Base-by-base conservation (phyloP, 2,113 vertebrate species). In the Heterocephalus glaber region DNA sequence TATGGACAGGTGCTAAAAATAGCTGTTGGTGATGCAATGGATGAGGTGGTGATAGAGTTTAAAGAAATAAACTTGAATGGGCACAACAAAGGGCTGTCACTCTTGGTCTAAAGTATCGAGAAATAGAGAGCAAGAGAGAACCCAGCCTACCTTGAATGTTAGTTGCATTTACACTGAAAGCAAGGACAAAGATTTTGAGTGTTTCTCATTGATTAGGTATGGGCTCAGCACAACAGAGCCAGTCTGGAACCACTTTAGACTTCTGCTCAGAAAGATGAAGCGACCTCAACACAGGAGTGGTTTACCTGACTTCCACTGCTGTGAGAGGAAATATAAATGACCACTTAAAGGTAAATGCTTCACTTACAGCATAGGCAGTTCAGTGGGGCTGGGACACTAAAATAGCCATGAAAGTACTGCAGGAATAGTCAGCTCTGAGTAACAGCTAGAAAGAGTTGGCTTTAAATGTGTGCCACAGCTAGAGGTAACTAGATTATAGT, bases 181-280 rank as follows among this genome's bases (percentile, higher is more conserved):
- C n/a, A 72, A 63, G 52, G 17, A 90, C 63, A 83, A 92, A 85
- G 41, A 92, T 17, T 41, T 35, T 80, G 44, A 72, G 65, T 61
- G 28, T 82, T 96, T 97, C 54, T 93, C 26, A 86, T 79, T 16
- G 81, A 54, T 60, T 89, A 65, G 47, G 30, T 77, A 10, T 56
- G 41, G 54, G 33, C 56, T 83, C 33, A 44, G 30, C 83, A 30
- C 61, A 95, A 38, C 47, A 92, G 30, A 95, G 24, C n/a, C 11
- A 91, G n/a, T 60, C 87, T 94, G 26, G 22, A 92, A 28, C 33
- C 30, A 92, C 61, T 86, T 92, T 54, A 91, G 14, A 74, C 89
- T 94, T 95, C 33, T 83, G 65, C 49, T 95, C n/a, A 91, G 60
- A 86, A 92, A 79, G 65, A n/a, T 91, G 11, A 90, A 72, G 12